Evolutionary conservation across 2,113 vertebrate genomes (phyloP).

Genomic region (Cricetomys ansorgei): DNA sequence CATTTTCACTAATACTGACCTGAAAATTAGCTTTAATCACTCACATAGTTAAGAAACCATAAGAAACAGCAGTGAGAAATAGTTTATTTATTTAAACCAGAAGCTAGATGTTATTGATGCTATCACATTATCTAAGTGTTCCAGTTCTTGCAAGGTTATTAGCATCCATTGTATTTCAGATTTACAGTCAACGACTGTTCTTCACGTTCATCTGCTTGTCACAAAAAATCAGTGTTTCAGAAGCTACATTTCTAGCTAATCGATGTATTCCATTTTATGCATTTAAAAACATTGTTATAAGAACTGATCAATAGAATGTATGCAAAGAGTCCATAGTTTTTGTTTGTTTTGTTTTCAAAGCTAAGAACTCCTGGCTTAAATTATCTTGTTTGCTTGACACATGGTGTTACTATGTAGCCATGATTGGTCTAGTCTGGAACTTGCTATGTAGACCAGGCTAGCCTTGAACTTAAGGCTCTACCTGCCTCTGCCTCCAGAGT

Average conservation of each 20-base stretch:
- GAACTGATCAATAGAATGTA: not conserved
- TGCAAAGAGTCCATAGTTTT: not conserved
- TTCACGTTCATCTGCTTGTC: not conserved
- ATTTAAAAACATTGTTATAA: conserved; percentile 29
- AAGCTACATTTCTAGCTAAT: not conserved
- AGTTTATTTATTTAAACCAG: not conserved
- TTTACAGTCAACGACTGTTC: not conserved
- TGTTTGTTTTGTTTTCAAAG: too few species aligned
- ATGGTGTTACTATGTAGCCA: not conserved
- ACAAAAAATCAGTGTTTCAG: not conserved
- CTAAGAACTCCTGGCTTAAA: not conserved
- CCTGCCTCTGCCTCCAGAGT: not conserved
- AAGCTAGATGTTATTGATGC: not conserved
- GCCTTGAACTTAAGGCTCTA: not conserved
- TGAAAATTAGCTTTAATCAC: not conserved
- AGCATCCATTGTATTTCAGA: not conserved
- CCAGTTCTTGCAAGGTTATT: not conserved
- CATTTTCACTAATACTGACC: not conserved
- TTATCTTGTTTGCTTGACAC: not conserved
- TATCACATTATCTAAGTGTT: not conserved
- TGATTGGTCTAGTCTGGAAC: not conserved
- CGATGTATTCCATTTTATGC: not conserved
- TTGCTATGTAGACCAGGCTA: not conserved
- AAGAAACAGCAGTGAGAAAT: too few species aligned
- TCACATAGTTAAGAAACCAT: not conserved